phyloP scores from a whole-genome alignment of 2,113 vertebrate genomes.

The Picathartes gymnocephalus region DNA sequence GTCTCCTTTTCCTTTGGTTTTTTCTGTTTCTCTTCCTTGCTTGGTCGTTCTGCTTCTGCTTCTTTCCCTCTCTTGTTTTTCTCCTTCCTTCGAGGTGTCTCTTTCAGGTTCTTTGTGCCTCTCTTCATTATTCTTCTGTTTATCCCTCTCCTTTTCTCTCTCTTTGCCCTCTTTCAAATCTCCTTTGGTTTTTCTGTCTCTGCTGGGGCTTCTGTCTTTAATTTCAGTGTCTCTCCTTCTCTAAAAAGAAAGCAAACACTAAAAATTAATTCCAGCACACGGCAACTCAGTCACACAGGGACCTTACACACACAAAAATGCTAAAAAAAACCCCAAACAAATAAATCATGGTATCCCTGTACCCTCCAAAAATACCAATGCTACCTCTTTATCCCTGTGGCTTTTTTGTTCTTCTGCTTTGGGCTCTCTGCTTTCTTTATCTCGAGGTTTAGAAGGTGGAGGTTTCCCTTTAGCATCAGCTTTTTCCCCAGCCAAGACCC shows the following conservation, averaged over 20 bases:
- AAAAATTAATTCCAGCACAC: not conserved
- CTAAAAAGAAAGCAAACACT: conserved; percentile 60
- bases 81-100: conserved; percentile 31
- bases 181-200: conserved; percentile 76
- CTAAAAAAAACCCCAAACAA: not conserved
- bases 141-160: conserved; percentile 68
- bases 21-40: conserved; percentile 51
- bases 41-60: not conserved
- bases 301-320: not conserved
- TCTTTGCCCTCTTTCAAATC: conserved; percentile 70
- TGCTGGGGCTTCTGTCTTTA: conserved; percentile 76
- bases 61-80: conserved; percentile 61
- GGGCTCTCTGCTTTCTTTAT: conserved; percentile 75
- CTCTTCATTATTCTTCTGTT: conserved; percentile 36
- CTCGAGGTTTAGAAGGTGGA: conserved; percentile 74
- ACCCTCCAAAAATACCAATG: not conserved
- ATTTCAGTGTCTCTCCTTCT: conserved; percentile 70
- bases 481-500: conserved; percentile 85
- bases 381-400: conserved; percentile 73
- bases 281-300: not conserved
- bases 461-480: conserved; percentile 74
- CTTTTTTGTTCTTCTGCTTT: conserved; percentile 60
- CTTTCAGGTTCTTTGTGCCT: conserved; percentile 19
- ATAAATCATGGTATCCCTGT: not conserved
- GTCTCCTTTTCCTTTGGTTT: conserved; percentile 31